Evolutionary conservation across 2,888 invertebrate species (phyloP), one percentile per base, ranked within the genome.

Genomic region (Eilema sororculum): DNA sequence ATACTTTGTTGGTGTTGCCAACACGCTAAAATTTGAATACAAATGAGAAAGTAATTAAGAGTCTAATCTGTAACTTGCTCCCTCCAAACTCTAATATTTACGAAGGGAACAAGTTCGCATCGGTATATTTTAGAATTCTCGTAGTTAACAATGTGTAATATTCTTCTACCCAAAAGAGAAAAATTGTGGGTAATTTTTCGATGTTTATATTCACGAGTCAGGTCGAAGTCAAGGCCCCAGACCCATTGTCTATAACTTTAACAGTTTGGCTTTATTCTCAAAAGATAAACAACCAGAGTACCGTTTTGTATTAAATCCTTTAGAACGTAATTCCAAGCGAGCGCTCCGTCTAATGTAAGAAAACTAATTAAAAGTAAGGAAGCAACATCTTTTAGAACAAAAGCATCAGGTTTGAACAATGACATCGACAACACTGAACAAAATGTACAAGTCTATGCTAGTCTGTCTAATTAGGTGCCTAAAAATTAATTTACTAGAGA

Each of bases 341-440:
- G 52, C n/a, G 52, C 20, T 52, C 52, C 20, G 10, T 58, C 25
- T 24, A 5, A 58, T 25, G 28, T 58, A 25, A 58, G 58, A 58
- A 25, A 58, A 25, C 58, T 58, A 58, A 58, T 58, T 58, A 58
- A 61, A 61, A 61, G 33, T n/a, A 37, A 68, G 2, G 37, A 65
- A 46, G n/a, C 52, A 22, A 41, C n/a, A 58, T 25, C 25, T 6
- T 25, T 58, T 5, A 8, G 16, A 16, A 58, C 58, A 58, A 58
- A 28, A 58, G 24, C 62, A 30, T 24, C 8, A 13, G 12, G 12
- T 24, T 24, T 63, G 16, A 58, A 58, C 24, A 58, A 28, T 58
- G 25, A 58, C 6, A 58, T n/a, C 52, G 52, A 8, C 20, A 28
- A 25, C 25, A 16, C 25, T 58, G 58, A 28, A 58, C 16, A 58